A percentile compares a stretch with the other conserved stretches of the same genome.
Evolutionary conservation across 2,797 vertebrate species (phyloP).

Genomic region (Tauraco hartlaubi): DNA sequence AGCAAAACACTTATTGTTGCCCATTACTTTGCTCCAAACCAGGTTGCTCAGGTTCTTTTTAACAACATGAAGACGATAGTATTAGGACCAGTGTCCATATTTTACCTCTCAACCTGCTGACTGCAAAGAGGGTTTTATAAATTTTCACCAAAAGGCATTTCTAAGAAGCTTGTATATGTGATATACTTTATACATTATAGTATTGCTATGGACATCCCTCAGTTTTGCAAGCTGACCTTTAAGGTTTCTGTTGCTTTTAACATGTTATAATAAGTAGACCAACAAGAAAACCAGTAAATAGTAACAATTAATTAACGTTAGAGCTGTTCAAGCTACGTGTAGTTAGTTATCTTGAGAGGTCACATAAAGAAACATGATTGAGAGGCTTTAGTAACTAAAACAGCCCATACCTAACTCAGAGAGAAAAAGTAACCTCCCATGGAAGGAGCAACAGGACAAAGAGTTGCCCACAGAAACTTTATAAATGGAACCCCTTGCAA

Average conservation of each 20-base stretch:
- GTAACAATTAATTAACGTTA: not conserved
- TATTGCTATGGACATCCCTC: not conserved
- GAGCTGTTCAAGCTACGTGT: not conserved
- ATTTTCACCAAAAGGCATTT: not conserved
- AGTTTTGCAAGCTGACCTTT: not conserved
- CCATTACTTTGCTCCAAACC: not conserved
- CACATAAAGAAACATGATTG: not conserved
- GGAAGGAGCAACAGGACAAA: not conserved
- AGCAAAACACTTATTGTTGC: not conserved
- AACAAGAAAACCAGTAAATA: not conserved
- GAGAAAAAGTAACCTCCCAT: not conserved
- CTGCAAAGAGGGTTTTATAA: not conserved
- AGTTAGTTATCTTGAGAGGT: not conserved
- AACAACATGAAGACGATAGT: not conserved
- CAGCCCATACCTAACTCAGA: rapidly evolving
- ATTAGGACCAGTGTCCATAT: not conserved
- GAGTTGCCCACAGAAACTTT: not conserved
- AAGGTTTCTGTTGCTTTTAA: not conserved
- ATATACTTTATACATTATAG: not conserved
- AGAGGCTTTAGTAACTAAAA: not conserved
- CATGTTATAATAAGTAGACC: not conserved
- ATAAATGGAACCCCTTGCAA: not conserved
- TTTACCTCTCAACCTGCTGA: not conserved
- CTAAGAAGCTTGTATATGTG: not conserved
- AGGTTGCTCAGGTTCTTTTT: not conserved